Base-by-base conservation (phyloP, 2,888 invertebrate genomes). In the Rhodophaea formosa region DNA sequence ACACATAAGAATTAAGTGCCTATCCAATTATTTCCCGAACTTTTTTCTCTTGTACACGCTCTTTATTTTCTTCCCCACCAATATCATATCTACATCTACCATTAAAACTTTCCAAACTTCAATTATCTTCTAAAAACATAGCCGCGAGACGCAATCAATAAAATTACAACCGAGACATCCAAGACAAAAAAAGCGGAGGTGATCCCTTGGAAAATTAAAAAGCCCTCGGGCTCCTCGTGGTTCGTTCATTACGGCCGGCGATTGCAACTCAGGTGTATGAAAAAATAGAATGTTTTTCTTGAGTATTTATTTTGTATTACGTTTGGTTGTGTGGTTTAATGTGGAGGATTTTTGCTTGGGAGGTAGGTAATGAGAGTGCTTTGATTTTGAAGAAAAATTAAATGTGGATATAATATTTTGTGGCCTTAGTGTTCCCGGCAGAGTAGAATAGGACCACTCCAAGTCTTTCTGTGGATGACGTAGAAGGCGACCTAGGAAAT, bases 201-300 rank as follows among this genome's bases (percentile, higher is more conserved):
- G 90, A 90, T 91, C 80, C 77, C 66, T 72, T 69, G 84, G 90
- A 74, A 91, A 91, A 92, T 92, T 91, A 92, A 91, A 91, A 92
- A 85, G 88, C 91, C 88, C 62, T 66, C 62, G 87, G 91, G 75
- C 80, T 84, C 77, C 88, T 88, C 86, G 89, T 85, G 80, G 75
- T 80, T 65, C 77, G 72, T 77, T 84, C 80, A 82, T 85, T 82
- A 84, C 75, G 67, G 72, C 68, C 69, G 75, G 73, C 82, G 85
- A 85, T 85, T 80, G 84, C 78, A 71, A 71, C 70, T 70, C 85
- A 87, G 84, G 86, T 86, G 79, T 77, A 78, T 77, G 17, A 68
- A 69, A 62, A 61, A 64, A 62, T 63, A 57, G 15, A 46, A 59
- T 53, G 58, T 61, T 56, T 51, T 59, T 67, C 29, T 30, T 52